Percentiles rank a stretch among this genome's conserved stretches.
Evolutionary conservation across 2,797 vertebrate genomes (phyloP).

Genomic region (Malacoraja senta): DNA sequence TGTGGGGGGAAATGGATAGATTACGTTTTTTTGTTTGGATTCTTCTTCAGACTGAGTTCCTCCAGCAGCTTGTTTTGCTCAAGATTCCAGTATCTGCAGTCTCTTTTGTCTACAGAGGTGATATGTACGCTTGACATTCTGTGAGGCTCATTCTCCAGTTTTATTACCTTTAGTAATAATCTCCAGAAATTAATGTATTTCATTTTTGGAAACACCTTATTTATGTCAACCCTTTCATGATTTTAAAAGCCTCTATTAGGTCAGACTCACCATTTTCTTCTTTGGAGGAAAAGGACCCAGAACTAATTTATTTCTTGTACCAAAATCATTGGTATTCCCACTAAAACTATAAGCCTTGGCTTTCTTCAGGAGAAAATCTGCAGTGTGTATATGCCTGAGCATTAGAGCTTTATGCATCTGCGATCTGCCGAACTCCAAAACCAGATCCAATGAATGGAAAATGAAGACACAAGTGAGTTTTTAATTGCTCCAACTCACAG

Average conservation of each 20-base stretch:
- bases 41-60: no score
- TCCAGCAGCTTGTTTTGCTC: no score
- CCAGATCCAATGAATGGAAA: no score
- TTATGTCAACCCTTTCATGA: no score
- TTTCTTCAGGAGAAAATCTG: not conserved
- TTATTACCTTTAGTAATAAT: not conserved
- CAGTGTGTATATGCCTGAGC: not conserved
- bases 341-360: not conserved
- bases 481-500: not conserved
- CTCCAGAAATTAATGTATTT: not conserved
- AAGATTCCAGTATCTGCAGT: no score
- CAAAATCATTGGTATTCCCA: no score
- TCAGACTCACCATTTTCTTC: no score
- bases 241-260: not conserved
- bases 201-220: not conserved
- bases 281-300: not conserved
- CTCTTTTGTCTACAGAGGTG: no score
- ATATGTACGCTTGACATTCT: not conserved
- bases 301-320: not conserved
- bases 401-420: no score
- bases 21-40: no score
- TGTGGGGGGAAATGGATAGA: no score
- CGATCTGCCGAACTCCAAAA: no score
- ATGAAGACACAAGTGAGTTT: not conserved
- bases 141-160: not conserved